Base-by-base conservation (phyloP, 2,113 vertebrate species). In the Cyprinodon tularosa region DNA sequence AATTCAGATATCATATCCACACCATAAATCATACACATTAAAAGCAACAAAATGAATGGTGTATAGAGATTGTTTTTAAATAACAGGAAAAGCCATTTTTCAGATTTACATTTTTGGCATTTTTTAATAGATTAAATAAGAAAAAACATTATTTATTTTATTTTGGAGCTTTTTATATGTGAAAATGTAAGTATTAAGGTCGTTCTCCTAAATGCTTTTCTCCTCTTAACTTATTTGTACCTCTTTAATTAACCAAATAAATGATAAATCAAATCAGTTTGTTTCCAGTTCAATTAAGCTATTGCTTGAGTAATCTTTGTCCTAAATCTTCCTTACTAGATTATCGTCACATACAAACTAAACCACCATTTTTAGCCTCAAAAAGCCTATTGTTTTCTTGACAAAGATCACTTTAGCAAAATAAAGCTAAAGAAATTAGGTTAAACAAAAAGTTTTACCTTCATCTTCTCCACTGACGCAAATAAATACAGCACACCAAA, bases 381-480 rank as follows among this genome's bases (percentile, higher is more conserved):
- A 10, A 20, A 2, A 20, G 8, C 5, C 50, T 3, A 0, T 0
- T 57, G 6, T 5, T 53, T 53, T 53, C 15, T 53, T 53, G 8
- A 8, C 15, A 53, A 20, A 53, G 6, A 5, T 53, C 42, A 9
- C 17, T 53, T 4, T 20, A 9, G 44, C 7, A 57, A 10, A 57
- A 17, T 57, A 9, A 57, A 57, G 5, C 4, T 10, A 20, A 57
- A 3, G 8, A 20, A 10, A 8, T 3, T 57, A 4, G 8, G 14
- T 9, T 64, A 10, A 70, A 62, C 5, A 70, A 11, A 0, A 53
- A 63, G 1, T 4, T 71, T 84, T 68, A 90, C 86, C 86, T 78
- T 71, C 22, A 63, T 0, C 2, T 38, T n/a, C 44, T 44, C 68
- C 75, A 78, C 42, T 4, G 29, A 71, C 36, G 40, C 40, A 74